phyloP scores from a whole-genome alignment of 2,888 invertebrate species.

The Standfussiana lucernea region DNA sequence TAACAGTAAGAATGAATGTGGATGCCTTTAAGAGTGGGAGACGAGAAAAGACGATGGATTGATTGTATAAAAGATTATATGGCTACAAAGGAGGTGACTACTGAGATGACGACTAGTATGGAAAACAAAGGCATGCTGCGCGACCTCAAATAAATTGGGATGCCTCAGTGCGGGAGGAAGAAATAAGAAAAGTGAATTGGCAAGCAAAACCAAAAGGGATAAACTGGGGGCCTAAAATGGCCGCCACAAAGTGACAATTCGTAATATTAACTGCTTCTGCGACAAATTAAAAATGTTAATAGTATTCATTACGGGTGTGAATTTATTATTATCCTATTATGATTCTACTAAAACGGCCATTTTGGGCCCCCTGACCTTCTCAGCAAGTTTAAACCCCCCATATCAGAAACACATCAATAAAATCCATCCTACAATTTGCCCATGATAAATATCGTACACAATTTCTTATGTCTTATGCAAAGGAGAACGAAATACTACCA shows the following conservation, averaged over 20 bases:
- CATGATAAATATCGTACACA: slow-evolving; percentile 35
- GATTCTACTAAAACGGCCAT: too few relatives aligned
- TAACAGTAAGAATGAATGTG: neutral
- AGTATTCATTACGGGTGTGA: too few relatives aligned
- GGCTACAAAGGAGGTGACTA: neutral
- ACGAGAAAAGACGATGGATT: neutral
- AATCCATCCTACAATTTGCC: slow-evolving; percentile 8
- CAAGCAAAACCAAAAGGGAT: neutral
- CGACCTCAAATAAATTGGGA: neutral
- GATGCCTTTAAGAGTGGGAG: neutral
- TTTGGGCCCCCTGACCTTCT: too few relatives aligned
- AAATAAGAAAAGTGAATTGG: neutral
- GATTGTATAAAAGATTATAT: neutral
- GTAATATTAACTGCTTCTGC: too few relatives aligned
- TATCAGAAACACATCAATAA: slow-evolving; percentile 12
- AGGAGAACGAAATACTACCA: slow-evolving; percentile 27
- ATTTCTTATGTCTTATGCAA: slow-evolving; percentile 20
- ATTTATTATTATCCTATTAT: too few relatives aligned
- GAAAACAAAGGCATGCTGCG: neutral
- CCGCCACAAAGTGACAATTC: too few relatives aligned
- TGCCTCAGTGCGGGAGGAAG: neutral
- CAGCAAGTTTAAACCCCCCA: neutral
- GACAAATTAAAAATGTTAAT: too few relatives aligned
- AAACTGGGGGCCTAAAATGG: too few relatives aligned
- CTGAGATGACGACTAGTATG: neutral